Conservation (phyloP, 2,888 invertebrate species). For the Hydropsyche betteni region DNA sequence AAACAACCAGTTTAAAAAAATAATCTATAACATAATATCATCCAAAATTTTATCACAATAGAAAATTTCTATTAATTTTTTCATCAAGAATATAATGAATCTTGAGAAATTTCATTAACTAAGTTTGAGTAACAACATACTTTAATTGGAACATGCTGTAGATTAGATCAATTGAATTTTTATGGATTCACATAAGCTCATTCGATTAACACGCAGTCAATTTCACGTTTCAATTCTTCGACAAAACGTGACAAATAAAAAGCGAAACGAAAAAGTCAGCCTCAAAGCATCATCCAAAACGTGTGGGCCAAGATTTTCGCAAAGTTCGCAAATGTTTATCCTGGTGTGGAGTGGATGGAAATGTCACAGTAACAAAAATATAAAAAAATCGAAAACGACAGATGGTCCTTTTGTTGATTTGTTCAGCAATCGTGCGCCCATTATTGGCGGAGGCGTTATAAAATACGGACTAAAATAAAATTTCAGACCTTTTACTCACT, state of each 20-base stretch:
- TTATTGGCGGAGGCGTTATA: not conserved
- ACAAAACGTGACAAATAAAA: too few species aligned
- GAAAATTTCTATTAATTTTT: too few species aligned
- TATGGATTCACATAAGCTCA: slow-evolving; percentile 15
- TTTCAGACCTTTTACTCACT: too few species aligned
- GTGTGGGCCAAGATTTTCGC: not conserved
- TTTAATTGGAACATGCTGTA: too few species aligned
- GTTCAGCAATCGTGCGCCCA: slow-evolving; percentile 15
- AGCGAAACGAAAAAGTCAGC: too few species aligned
- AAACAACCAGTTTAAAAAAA: too few species aligned
- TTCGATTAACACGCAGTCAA: not conserved
- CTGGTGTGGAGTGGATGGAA: not conserved
- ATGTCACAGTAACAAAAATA: not conserved
- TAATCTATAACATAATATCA: too few species aligned
- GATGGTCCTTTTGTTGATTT: not conserved
- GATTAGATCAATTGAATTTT: slow-evolving; percentile 3
- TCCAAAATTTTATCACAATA: too few species aligned
- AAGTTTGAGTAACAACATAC: too few species aligned
- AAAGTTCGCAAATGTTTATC: slow-evolving; percentile 3
- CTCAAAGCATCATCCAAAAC: not conserved
- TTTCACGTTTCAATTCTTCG: slow-evolving; percentile 2
- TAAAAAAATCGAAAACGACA: not conserved
- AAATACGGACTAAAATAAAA: too few species aligned
- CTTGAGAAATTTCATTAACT: too few species aligned
- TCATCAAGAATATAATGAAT: too few species aligned